Base-by-base conservation (phyloP, 2,888 invertebrate genomes). In the Melinaea menophilus region DNA sequence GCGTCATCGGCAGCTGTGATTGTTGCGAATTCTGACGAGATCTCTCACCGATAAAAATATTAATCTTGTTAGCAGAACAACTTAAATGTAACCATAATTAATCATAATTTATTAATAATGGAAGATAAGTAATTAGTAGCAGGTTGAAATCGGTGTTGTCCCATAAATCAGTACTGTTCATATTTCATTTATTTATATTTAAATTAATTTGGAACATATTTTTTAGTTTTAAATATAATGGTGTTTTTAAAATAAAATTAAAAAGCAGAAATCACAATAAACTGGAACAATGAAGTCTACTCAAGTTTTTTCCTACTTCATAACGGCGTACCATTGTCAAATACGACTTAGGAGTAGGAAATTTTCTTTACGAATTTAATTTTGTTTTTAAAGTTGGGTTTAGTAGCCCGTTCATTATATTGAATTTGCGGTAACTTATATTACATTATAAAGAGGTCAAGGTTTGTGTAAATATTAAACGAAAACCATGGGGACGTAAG, bases 1-100 rank as follows among this genome's bases (percentile, higher is more conserved):
- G 82, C 85, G 85, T 86, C 88, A 85, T 75, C 75, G 76, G 71
- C 88, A 88, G 85, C 82, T 85, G 88, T 79, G 82, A 83, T 81
- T 68, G 68, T 74, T 73, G 72, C 75, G 75, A 78, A 77, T 78
- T 78, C 78, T 75, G 78, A 77, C 76, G 77, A 74, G 73, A 78
- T 75, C 75, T 73, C 71, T 71, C 72, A 74, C 73, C 78, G 72
- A 80, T 79, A 80, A 82, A 82, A 84, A 82, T 79, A 82, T 77
- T 76, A 72, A 71, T 71, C 73, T 67, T 57, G 55, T 57, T 46
- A 58, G n/a, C 56, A 59, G 37, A 59, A 56, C 63, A 56, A 55
- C 64, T 59, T 61, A 56, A 63, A 61, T 9, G 31, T 55, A 56
- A 35, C 45, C 48, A 33, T 65, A 65, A 65, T 67, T 67, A 65